phyloP scores from a whole-genome alignment of 2,797 vertebrate species.

The Darevskia nairensis region DNA sequence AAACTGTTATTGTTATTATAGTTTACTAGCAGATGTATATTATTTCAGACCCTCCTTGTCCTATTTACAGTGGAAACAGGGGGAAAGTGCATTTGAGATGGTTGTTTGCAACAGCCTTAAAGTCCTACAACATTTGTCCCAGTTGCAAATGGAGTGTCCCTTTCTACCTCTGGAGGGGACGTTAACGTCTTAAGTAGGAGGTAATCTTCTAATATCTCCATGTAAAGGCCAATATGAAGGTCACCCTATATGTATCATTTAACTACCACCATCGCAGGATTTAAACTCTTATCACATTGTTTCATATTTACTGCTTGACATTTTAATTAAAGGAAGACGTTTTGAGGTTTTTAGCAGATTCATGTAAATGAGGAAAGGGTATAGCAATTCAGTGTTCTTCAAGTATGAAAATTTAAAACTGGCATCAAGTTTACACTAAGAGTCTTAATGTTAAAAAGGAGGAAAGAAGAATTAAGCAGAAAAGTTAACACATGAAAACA shows the following conservation, averaged over 20 bases:
- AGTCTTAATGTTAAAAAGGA: constrained; percentile 27
- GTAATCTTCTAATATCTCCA: not conserved
- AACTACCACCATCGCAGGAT: constrained; percentile 13
- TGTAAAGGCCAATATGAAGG: not conserved
- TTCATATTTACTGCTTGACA: constrained; percentile 14
- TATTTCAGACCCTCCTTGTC: not conserved
- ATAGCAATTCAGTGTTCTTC: not conserved
- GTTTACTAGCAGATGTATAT: not conserved
- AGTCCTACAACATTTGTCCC: not conserved
- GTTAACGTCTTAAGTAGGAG: not conserved
- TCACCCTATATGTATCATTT: not conserved
- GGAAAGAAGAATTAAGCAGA: constrained; percentile 30
- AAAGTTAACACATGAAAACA: constrained; percentile 25
- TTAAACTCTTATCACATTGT: constrained; percentile 19
- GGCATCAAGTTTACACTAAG: not conserved
- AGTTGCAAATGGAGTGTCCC: not conserved
- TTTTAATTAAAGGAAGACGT: constrained; percentile 14
- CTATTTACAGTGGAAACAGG: not conserved
- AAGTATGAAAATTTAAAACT: constrained; percentile 18
- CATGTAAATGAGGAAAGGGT: constrained; percentile 10
- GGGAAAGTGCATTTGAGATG: not conserved
- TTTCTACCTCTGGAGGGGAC: not conserved
- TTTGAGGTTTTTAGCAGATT: not conserved
- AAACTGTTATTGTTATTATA: constrained; percentile 7
- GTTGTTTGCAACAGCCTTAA: not conserved